A percentile compares a stretch with the other conserved stretches of the same genome.
Conservation (phyloP, 2,113 vertebrate genomes). For the Spermophilus dauricus region DNA sequence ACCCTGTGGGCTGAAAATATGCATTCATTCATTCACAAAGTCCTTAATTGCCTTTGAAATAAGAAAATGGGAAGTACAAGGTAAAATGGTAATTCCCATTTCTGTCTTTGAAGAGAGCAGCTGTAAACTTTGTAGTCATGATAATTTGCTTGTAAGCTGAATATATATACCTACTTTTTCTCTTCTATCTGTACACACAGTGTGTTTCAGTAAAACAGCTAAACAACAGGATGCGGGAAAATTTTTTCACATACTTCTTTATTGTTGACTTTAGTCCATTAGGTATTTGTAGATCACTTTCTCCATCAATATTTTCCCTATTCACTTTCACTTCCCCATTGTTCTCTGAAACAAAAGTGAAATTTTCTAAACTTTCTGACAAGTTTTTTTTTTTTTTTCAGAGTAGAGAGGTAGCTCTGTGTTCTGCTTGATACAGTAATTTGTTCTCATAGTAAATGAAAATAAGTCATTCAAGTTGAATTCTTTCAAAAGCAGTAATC, state of each 20-base stretch:
- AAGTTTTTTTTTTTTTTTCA: slow-evolving; percentile 35
- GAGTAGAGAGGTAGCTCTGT: neutral
- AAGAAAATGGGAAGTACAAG: slow-evolving; percentile 4
- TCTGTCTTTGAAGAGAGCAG: slow-evolving; percentile 44
- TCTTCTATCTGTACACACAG: neutral
- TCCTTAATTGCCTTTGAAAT: slow-evolving; percentile 41
- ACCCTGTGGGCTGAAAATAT: slow-evolving; percentile 33
- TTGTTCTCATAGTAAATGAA: slow-evolving; percentile 46
- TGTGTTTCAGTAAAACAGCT: slow-evolving; percentile 39
- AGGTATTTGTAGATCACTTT: slow-evolving; percentile 11
- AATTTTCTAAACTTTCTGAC: slow-evolving; percentile 22
- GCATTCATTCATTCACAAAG: neutral
- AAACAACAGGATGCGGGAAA: slow-evolving; percentile 29
- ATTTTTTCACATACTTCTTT: neutral
- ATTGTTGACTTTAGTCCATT: neutral
- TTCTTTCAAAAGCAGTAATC: slow-evolving; percentile 34
- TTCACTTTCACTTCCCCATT: neutral
- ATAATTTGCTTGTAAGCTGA: slow-evolving; percentile 44
- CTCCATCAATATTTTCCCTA: neutral
- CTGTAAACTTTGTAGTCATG: slow-evolving; percentile 25
- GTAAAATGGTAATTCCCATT: slow-evolving; percentile 65
- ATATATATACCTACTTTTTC: slow-evolving; percentile 39
- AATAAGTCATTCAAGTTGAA: slow-evolving; percentile 38
- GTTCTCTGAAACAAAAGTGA: slow-evolving; percentile 57
- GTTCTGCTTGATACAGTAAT: slow-evolving; percentile 43